Conservation (phyloP, 2,888 invertebrate species). For the Meta bourneti region DNA sequence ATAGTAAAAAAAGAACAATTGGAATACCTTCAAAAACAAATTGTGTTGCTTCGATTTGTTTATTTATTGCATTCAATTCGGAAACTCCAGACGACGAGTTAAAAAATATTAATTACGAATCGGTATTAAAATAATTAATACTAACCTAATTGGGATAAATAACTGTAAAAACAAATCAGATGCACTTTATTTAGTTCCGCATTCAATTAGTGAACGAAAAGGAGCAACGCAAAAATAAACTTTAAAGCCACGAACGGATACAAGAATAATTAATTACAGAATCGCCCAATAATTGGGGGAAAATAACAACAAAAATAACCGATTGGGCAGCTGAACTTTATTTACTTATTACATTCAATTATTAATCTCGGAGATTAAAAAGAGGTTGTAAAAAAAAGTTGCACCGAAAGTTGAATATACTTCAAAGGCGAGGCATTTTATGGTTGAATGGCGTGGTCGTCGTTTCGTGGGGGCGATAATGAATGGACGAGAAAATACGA, state of each 20-base stretch:
- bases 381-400: not conserved
- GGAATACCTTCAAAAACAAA: no score
- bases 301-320: not conserved
- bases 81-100: no score
- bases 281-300: not conserved
- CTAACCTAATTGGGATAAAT: not conserved
- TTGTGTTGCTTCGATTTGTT: no score
- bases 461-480: not conserved
- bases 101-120: no score
- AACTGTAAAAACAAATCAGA: not conserved
- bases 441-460: not conserved
- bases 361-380: not conserved
- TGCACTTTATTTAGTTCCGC: not conserved
- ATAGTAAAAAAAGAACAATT: no score
- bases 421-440: not conserved
- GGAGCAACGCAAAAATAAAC: not conserved
- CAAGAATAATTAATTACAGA: not conserved
- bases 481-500: not conserved
- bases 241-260: not conserved
- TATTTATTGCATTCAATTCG: no score
- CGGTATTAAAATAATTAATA: not conserved
- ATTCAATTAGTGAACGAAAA: not conserved
- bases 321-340: not conserved
- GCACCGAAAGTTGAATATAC: no score
- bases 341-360: not conserved